Base-by-base conservation (phyloP, 2,797 vertebrate species). In the Megalops cyprinoides region DNA sequence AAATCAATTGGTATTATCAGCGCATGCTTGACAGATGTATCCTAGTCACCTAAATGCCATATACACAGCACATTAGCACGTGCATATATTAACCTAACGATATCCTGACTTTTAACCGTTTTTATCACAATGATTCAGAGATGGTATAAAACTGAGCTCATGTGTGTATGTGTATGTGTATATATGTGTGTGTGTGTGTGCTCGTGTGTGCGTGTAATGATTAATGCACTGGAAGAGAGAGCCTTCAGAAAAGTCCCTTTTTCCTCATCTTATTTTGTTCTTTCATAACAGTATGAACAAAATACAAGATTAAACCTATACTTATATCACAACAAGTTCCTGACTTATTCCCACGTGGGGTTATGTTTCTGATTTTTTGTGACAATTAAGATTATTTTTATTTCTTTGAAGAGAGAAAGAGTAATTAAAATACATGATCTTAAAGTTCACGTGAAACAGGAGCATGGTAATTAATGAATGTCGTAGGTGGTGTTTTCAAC, bases 331-430 rank as follows among this genome's bases (percentile, higher is more conserved):
- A n/a, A n/a, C n/a, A n/a, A n/a, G n/a, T n/a, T n/a, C n/a, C n/a
- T n/a, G n/a, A n/a, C n/a, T n/a, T n/a, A 78, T 78, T 37, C 58
- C 58, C 14, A 28, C 20, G n/a, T 42, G n/a, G 58, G 25, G 51
- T 65, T 48, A 6, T 46, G 5, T 44, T 62, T n/a, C 15, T 25
- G 37, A 39, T 34, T 77, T 71, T 74, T 78, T 76, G 12, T 76
- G 49, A 74, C 56, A 55, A 37, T 76, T 9, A n/a, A 3, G 0
- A 5, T 39, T 58, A 6, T 0, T 58, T 39, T 28, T 4, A 48
- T 78, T 10, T 20, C 44, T 37, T 58, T 77, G 14, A 42, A n/a
- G 48, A 18, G 31, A 60, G 76, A 39, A 39, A 56, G 77, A 71
- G 81, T 49, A 18, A 67, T 37, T 56, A 37, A 34, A 69, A 31